Percentiles rank a stretch among this genome's conserved stretches.
Conservation (phyloP, 2,888 invertebrate genomes). For the Lymantria monacha region DNA sequence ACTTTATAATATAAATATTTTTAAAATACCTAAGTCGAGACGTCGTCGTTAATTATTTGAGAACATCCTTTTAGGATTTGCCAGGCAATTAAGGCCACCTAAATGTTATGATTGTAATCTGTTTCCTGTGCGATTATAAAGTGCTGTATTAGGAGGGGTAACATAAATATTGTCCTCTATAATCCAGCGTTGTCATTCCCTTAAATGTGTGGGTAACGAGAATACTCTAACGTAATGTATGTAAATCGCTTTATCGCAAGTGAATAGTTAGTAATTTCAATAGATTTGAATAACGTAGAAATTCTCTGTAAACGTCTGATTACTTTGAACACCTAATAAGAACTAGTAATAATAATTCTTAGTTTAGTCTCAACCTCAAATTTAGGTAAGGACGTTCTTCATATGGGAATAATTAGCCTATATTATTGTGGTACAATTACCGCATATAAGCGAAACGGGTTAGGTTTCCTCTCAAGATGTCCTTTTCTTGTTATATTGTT, state of each 20-base stretch:
- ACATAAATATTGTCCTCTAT: slow-evolving; percentile 1
- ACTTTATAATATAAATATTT: too few relatives aligned
- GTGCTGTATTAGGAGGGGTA: background rate
- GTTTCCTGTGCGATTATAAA: background rate
- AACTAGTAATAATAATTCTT: too few relatives aligned
- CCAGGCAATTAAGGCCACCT: background rate
- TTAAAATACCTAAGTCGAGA: too few relatives aligned
- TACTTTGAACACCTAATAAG: too few relatives aligned
- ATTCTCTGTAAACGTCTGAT: too few relatives aligned
- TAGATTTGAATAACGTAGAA: background rate
- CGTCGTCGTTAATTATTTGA: background rate
- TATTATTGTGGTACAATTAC: too few relatives aligned
- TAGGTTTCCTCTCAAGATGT: too few relatives aligned
- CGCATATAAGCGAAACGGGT: too few relatives aligned
- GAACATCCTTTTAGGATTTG: background rate
- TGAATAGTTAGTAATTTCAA: background rate
- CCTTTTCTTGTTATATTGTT: too few relatives aligned
- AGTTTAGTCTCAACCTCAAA: too few relatives aligned
- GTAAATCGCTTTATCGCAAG: slow-evolving; percentile 1
- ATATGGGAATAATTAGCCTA: too few relatives aligned
- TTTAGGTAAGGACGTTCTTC: too few relatives aligned
- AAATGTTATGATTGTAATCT: slow-evolving; percentile 2
- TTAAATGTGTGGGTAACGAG: background rate
- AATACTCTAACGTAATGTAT: background rate
- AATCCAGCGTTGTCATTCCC: slow-evolving; percentile 2